Evolutionary conservation across 2,888 invertebrate species (phyloP), one percentile per base, ranked within the genome.

Genomic region (Philopedon plagiatum): DNA sequence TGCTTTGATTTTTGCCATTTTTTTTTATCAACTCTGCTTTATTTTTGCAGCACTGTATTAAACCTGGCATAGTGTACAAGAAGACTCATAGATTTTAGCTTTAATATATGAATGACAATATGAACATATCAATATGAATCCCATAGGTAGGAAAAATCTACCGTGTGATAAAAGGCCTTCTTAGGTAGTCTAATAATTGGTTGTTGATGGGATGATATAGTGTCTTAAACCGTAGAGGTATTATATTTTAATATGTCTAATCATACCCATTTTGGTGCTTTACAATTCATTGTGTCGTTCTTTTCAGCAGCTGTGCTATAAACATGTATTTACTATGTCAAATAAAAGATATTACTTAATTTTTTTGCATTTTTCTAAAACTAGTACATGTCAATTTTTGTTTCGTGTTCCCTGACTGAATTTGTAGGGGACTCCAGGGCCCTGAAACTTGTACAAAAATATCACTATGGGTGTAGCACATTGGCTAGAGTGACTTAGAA

Each of bases 151-250:
- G 79, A 71, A 65, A 76, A 76, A 81, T 83, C 82, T 83, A 81
- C 81, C 80, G 80, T 81, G 83, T 83, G 83, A 83, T 84, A 84
- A 80, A 83, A 81, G 83, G 84, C 84, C 84, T 84, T 84, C 81
- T 76, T 76, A 76, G 75, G 78, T 82, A 80, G 80, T 79, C 80
- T 79, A 80, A 81, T 80, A 80, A 80, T 80, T 79, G 79, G 78
- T 75, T 76, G 76, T 77, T 77, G 76, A 77, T 79, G 80, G 79
- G 78, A 78, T 80, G 76, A 75, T 81, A 78, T 79, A 81, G 81
- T 80, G 81, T 81, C 79, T 81, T 80, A 79, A 77, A 70, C 56
- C 58, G 51, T 54, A 29, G 29, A 54, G 51, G 51, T 71, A 68
- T 77, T 78, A 76, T 77, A 76, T 73, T 78, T 79, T 78, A 78